phyloP scores from a whole-genome alignment of 2,888 invertebrate genomes.

The Aspidapion aeneum region DNA sequence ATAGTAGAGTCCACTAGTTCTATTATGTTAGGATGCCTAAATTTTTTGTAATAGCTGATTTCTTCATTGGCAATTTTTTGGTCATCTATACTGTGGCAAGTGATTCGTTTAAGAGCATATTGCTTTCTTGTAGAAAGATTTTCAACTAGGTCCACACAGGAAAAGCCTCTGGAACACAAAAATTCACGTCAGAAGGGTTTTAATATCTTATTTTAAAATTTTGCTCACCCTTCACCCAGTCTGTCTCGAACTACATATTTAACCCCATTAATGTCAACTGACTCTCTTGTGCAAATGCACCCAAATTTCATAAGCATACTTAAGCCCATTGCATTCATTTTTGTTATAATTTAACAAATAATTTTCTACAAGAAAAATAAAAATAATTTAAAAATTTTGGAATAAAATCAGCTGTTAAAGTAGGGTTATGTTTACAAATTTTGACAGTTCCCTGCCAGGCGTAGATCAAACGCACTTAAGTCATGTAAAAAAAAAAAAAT shows the following conservation, averaged over 20 bases:
- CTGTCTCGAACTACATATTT: constrained; percentile 66
- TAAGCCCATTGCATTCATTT: constrained; percentile 67
- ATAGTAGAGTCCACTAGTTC: constrained; percentile 54
- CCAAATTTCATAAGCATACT: constrained; percentile 68
- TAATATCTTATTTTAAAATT: neutral
- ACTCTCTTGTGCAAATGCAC: constrained; percentile 73
- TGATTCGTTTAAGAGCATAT: constrained; percentile 76
- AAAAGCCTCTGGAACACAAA: constrained; percentile 73
- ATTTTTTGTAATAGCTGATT: constrained; percentile 66
- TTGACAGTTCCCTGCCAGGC: too few species aligned
- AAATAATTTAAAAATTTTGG: too few species aligned
- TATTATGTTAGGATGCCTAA: constrained; percentile 71
- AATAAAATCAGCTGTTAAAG: too few species aligned
- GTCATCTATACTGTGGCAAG: constrained; percentile 76
- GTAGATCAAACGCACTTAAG: too few species aligned
- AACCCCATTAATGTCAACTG: constrained; percentile 64
- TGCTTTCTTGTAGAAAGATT: constrained; percentile 60
- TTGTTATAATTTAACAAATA: too few species aligned
- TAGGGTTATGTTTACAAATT: too few species aligned
- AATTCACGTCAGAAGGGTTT: too few species aligned
- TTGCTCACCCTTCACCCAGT: constrained; percentile 70
- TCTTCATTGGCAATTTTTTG: constrained; percentile 69
- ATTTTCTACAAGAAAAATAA: too few species aligned
- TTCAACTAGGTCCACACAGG: constrained; percentile 73
- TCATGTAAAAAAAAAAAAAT: too few species aligned